Evolutionary conservation across 1,140 invertebrate genomes (phyloP).

Genomic region (Homalodisca vitripennis): DNA sequence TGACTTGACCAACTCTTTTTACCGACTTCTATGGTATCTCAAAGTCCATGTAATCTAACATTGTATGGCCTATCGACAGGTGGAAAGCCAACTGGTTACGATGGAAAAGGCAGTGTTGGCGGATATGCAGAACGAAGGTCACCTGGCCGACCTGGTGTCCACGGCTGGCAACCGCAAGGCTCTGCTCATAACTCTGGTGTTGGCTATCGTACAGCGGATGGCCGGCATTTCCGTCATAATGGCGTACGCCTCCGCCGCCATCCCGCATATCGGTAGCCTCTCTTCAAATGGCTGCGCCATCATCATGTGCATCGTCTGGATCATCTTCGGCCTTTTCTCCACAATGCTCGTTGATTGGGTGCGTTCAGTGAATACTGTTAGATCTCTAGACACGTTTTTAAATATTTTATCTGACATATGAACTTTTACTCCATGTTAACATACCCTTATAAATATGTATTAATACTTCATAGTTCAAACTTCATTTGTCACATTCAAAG

Average conservation of each 20-base stretch:
- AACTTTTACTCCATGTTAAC: too few species aligned
- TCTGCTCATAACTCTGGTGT: slow-evolving; percentile 59
- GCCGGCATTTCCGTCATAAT: slow-evolving; percentile 73
- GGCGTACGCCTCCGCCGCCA: slow-evolving; percentile 72
- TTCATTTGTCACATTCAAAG: too few species aligned
- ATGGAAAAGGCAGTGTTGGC: slow-evolving; percentile 37
- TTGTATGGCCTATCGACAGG: slow-evolving; percentile 48
- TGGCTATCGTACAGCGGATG: slow-evolving; percentile 73
- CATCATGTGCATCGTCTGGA: slow-evolving; percentile 63
- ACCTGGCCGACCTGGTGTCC: slow-evolving; percentile 54
- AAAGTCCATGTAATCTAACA: too few species aligned
- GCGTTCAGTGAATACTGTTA: too few species aligned
- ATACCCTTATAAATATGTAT: too few species aligned
- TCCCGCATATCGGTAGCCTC: slow-evolving; percentile 56
- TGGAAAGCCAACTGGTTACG: slow-evolving; percentile 47
- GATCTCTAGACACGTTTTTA: too few species aligned
- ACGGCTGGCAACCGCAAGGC: slow-evolving; percentile 61
- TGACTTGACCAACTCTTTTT: too few species aligned
- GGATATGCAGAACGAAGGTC: slow-evolving; percentile 39
- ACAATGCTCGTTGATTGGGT: slow-evolving; percentile 67
- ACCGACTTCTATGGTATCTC: too few species aligned
- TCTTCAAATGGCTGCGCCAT: slow-evolving; percentile 57
- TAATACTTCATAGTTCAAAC: too few species aligned
- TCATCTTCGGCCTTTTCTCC: slow-evolving; percentile 61
- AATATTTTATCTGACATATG: too few species aligned